Evolutionary conservation across 2,888 invertebrate species (phyloP).

Genomic region (Andrena haemorrhoa): DNA sequence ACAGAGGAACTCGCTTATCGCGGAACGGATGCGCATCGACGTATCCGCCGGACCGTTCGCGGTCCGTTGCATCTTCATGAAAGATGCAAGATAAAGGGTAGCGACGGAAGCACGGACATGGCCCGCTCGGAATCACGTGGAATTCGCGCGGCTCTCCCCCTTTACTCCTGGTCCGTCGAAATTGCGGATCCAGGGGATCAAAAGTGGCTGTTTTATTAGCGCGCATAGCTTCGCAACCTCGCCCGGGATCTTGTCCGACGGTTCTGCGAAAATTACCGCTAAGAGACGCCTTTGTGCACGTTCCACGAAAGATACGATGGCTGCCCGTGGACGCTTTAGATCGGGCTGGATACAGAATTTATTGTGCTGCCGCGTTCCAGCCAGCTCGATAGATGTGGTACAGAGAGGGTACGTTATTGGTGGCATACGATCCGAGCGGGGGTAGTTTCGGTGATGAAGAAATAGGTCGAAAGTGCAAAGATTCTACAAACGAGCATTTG

Average conservation of each 20-base stretch:
- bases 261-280: slow-evolving; percentile 45
- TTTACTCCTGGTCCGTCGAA: slow-evolving; percentile 33
- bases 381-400: not conserved
- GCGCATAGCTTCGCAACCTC: slow-evolving; percentile 27
- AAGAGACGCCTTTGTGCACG: slow-evolving; percentile 24
- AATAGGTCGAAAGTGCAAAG: no score
- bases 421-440: not conserved
- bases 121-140: slow-evolving; percentile 35
- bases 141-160: slow-evolving; percentile 48
- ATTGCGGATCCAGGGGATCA: slow-evolving; percentile 52
- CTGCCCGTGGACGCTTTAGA: slow-evolving; percentile 4
- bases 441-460: not conserved
- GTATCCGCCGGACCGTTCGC: slow-evolving; percentile 49
- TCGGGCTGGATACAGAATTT: not conserved
- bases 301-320: slow-evolving; percentile 37
- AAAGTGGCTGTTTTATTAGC: slow-evolving; percentile 60
- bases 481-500: no score
- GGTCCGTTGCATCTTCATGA: slow-evolving; percentile 57
- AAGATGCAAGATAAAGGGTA: slow-evolving; percentile 60
- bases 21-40: slow-evolving; percentile 36
- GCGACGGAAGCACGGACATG: slow-evolving; percentile 41
- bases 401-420: not conserved
- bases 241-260: slow-evolving; percentile 38
- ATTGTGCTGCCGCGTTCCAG: not conserved
- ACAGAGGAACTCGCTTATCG: slow-evolving; percentile 53